Evolutionary conservation across 2,888 invertebrate genomes (phyloP).

Genomic region (Galeruca laticollis): DNA sequence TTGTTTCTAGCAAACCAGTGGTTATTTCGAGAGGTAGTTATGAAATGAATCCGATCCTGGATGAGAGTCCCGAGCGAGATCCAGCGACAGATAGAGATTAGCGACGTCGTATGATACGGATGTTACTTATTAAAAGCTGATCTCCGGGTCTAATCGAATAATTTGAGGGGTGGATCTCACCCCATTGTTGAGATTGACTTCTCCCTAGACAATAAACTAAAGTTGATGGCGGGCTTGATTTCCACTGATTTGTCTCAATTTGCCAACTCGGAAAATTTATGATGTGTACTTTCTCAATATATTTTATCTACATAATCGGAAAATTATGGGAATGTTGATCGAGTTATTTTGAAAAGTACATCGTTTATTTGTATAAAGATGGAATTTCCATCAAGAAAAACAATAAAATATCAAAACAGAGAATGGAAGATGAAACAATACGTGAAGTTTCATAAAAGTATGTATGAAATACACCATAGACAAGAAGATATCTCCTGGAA

Average conservation of each 20-base stretch:
- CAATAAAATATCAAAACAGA: not conserved
- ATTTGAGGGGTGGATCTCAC: slow-evolving; percentile 63
- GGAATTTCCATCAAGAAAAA: too few relatives aligned
- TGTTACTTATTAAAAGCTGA: slow-evolving; percentile 66
- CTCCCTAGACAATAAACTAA: slow-evolving; percentile 35
- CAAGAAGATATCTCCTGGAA: too few relatives aligned
- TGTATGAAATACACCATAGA: too few relatives aligned
- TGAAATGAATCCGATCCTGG: slow-evolving; percentile 15
- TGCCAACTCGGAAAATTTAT: slow-evolving; percentile 30
- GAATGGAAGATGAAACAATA: too few relatives aligned
- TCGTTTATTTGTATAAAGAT: too few relatives aligned
- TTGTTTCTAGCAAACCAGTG: not conserved
- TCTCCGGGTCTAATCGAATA: slow-evolving; percentile 65
- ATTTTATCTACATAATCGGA: too few relatives aligned
- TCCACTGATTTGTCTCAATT: slow-evolving; percentile 44
- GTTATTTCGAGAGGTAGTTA: not conserved
- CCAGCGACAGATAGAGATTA: slow-evolving; percentile 58
- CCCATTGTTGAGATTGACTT: slow-evolving; percentile 47
- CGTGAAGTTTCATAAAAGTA: too few relatives aligned
- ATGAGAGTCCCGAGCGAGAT: slow-evolving; percentile 37
- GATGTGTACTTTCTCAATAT: not conserved
- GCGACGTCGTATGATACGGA: slow-evolving; percentile 65
- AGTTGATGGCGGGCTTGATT: slow-evolving; percentile 34
- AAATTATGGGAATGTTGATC: too few relatives aligned
- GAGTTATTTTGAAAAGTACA: too few relatives aligned